A percentile compares a stretch with the other conserved stretches of the same genome.
Conservation (phyloP, 2,888 invertebrate genomes). For the Anthophora plumipes region DNA sequence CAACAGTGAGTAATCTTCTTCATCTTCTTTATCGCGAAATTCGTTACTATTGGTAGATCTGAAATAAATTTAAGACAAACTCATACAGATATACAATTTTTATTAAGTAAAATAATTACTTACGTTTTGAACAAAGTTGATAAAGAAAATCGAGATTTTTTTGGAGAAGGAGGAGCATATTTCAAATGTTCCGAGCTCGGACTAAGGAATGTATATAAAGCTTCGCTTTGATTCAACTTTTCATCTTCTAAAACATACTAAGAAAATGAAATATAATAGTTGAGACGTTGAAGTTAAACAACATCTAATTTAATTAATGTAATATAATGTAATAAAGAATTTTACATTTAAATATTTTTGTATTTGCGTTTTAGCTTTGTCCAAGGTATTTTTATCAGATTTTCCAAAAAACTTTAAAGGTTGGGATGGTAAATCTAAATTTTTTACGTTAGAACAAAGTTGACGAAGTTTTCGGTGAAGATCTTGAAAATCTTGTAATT, state of each 20-base stretch:
- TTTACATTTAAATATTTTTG: constrained; percentile 94
- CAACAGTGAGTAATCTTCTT: constrained; percentile 92
- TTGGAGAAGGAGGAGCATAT: constrained; percentile 90
- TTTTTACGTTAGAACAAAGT: constrained; percentile 92
- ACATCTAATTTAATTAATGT: neutral
- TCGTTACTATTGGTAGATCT: constrained; percentile 87
- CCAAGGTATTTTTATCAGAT: constrained; percentile 91
- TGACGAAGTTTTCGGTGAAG: constrained; percentile 93
- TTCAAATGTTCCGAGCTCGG: constrained; percentile 96
- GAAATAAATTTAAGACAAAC: constrained; percentile 10
- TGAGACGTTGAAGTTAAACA: neutral
- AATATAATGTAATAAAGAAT: constrained; percentile 67
- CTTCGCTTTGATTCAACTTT: constrained; percentile 94
- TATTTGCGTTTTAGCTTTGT: constrained; percentile 92
- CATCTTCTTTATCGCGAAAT: constrained; percentile 90
- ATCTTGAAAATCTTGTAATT: constrained; percentile 89
- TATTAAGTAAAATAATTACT: constrained; percentile 15
- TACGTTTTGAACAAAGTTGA: constrained; percentile 93
- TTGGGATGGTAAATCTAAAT: constrained; percentile 92
- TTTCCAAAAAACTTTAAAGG: constrained; percentile 94
- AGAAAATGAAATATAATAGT: constrained; percentile 33
- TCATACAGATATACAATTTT: neutral
- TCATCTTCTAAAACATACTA: constrained; percentile 95
- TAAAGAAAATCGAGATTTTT: constrained; percentile 94
- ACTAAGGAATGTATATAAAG: constrained; percentile 95